Percentiles rank a stretch among this genome's conserved stretches.
Conservation (phyloP, 2,113 vertebrate genomes). For the Gopherus flavomarginatus region DNA sequence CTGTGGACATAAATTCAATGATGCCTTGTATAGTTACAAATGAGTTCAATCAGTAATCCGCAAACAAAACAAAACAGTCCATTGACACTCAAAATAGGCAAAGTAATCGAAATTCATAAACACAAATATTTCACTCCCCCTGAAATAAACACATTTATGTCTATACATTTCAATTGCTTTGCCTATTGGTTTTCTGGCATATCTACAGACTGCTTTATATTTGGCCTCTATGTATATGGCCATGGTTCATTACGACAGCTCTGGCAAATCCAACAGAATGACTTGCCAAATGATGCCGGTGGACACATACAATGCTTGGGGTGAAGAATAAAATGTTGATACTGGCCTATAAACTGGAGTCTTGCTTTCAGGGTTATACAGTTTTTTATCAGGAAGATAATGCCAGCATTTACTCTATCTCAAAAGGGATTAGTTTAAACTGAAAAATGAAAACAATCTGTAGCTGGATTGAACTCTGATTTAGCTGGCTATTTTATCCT, state of each 20-base stretch:
- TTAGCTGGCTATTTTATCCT: not conserved
- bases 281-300: constrained; percentile 28
- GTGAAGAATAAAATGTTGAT: constrained; percentile 22
- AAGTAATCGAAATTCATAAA: constrained; percentile 1
- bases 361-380: not conserved
- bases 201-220: not conserved
- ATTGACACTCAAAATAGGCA: not conserved
- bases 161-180: constrained; percentile 16
- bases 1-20: not conserved
- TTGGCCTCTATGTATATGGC: not conserved
- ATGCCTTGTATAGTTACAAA: not conserved
- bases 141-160: constrained; percentile 1
- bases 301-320: constrained; percentile 4
- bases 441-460: not conserved
- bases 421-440: not conserved
- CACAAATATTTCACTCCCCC: not conserved
- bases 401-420: not conserved
- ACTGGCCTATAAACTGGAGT: not conserved
- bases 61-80: constrained; percentile 24
- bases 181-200: not conserved
- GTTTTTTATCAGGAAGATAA: not conserved
- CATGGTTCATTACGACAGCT: not conserved
- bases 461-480: not conserved
- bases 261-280: not conserved
- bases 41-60: not conserved